Evolutionary conservation across 2,797 vertebrate genomes (phyloP).

Genomic region (Centroberyx gerrardi): DNA sequence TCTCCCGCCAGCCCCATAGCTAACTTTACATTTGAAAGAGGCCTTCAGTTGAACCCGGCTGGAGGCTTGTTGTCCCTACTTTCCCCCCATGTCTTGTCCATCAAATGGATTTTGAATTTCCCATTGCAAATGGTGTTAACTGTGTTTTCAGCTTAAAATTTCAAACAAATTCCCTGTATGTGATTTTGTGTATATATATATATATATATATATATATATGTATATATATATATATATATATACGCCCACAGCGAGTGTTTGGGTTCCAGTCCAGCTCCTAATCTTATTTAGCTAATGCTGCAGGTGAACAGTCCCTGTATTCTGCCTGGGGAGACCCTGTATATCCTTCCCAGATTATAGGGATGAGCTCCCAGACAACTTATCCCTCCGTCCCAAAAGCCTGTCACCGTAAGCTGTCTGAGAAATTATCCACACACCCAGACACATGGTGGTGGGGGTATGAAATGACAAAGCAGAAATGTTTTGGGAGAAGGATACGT

Average conservation of each 20-base stretch:
- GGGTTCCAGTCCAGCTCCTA: constrained; percentile 75
- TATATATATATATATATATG: constrained; percentile 52
- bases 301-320: constrained; percentile 79
- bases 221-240: constrained; percentile 44
- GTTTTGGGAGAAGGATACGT: constrained; percentile 72
- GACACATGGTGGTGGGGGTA: constrained; percentile 70
- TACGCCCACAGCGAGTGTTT: constrained; percentile 63
- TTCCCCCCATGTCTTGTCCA: constrained; percentile 54
- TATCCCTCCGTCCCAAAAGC: constrained; percentile 78
- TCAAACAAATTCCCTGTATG: constrained; percentile 59
- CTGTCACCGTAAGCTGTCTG: constrained; percentile 80
- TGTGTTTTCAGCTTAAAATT: constrained; percentile 49
- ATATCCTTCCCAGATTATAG: constrained; percentile 82
- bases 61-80: constrained; percentile 50
- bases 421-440: constrained; percentile 80
- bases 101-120: constrained; percentile 63
- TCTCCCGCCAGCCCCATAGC: constrained; percentile 45
- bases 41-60: constrained; percentile 64
- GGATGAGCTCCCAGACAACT: constrained; percentile 81
- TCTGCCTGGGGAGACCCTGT: constrained; percentile 79
- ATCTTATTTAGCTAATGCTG: constrained; percentile 84
- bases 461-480: constrained; percentile 82
- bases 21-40: constrained; percentile 69
- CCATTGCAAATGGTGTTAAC: constrained; percentile 54
- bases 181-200: constrained; percentile 45